Base-by-base conservation (phyloP, 2,888 invertebrate species). In the Ormyrus rosae region DNA sequence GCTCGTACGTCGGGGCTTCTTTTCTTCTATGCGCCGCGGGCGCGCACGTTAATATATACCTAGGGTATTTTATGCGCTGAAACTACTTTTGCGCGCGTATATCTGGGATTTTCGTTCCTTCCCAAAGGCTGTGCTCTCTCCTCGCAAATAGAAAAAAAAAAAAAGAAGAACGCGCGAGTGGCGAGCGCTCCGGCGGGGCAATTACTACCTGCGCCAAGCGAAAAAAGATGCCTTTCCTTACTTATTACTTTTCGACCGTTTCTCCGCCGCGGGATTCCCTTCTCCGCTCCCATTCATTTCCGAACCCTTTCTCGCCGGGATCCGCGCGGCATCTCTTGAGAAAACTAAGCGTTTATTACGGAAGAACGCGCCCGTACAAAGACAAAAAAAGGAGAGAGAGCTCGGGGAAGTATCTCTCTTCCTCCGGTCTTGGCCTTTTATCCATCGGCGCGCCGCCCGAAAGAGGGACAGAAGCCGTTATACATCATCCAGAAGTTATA, bases 301-400 rank as follows among this genome's bases (percentile, higher is more conserved):
- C 46, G 64, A 78, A 72, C 55, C 64, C 71, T 72, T 61, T 68
- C 45, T 56, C 34, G 51, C 53, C 50, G n/a, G 50, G 45, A 7
- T n/a, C 10, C 50, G 46, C 50, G 46, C 68, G 45, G 72, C 64
- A 53, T 80, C 77, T 81, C 67, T 80, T 73, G 73, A 73, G 78
- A 72, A 78, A 75, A 78, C 74, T 61, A 75, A 75, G 67, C 78
- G 58, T 68, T 78, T 78, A 81, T 75, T 78, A 75, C 81, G 68
- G 68, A 53, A 71, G 74, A 78, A 81, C 81, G 71, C 81, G 81
- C 75, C 48, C 82, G 51, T 6, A 55, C 34, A 45, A 65, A 80
- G 51, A 46, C 50, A 10, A 61, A 68, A 63, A 19, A 34, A 64
- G 9, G 53, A 67, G 48, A 13, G 6, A 46, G 65, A 7, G 45